Evolutionary conservation across 1,140 invertebrate species (phyloP), one percentile per base, ranked within the genome.

Genomic region (Monomorium pharaonis): DNA sequence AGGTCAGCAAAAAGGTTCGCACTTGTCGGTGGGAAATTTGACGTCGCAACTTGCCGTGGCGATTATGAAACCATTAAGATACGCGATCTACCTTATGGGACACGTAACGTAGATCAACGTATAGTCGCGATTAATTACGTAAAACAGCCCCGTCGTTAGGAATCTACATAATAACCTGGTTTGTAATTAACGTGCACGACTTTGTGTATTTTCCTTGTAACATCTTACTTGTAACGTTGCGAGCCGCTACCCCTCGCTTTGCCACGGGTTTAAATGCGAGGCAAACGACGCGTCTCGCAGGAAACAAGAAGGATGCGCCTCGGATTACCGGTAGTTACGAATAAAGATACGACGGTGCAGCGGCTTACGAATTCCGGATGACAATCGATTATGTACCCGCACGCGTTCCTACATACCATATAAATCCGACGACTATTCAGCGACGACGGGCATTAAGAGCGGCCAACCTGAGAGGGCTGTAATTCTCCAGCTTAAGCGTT

Each of bases 401-500:
- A 24, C 33, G 54, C 18, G 47, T 27, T 37, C 2, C 44, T 18
- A 12, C 47, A 27, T n/a, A 62, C 6, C 49, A 24, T 69, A 72
- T 67, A 89, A 88, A 88, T 88, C 72, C 58, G 12, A 21, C 37
- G n/a, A 67, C 14, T 60, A 74, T 85, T 80, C 81, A 74, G 24
- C 86, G 80, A 77, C 62, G 72, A 78, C 86, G 80, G 21, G 72
- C 63, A 56, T 85, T 88, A 88, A 77, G 80, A 88, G 65, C 72
- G 12, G 16, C 56, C 72, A 42, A 37, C 49, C 42, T 54, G 63
- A 72, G 24, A 78, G 74, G 24, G 47, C 27, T 84, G 81, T 89
- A 88, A 89, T 56, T 89, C 81, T 54, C 65, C 16, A 67, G 86
- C 67, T 88, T 89, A 88, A 89, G 44, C 81, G 81, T 88, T 88